A percentile compares a stretch with the other conserved stretches of the same genome.
Conservation (phyloP, 2,113 vertebrate species). For the Ceyx melanurus region DNA sequence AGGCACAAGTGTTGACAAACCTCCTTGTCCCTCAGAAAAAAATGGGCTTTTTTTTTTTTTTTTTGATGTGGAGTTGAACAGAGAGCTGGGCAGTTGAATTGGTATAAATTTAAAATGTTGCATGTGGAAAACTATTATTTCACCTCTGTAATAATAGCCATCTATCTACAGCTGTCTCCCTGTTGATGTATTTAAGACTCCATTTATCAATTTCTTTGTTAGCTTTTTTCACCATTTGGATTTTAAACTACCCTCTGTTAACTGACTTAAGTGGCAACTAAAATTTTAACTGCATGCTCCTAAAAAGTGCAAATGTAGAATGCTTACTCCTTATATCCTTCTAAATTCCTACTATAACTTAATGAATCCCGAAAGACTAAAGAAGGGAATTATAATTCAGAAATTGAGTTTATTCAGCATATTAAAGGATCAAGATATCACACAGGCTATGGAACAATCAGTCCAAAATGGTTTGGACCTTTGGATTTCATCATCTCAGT, state of each 20-base stretch:
- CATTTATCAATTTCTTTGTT: neutral
- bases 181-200: neutral
- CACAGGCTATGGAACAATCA: neutral
- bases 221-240: neutral
- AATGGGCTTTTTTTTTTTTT: too few relatives aligned
- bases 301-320: neutral
- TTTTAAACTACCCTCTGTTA: neutral
- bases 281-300: neutral
- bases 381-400: neutral
- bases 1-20: accelerated
- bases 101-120: neutral
- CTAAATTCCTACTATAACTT: neutral
- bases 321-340: neutral
- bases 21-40: neutral
- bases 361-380: neutral
- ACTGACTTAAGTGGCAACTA: neutral
- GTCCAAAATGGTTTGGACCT: neutral
- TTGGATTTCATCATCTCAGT: slow-evolving; percentile 8
- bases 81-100: neutral
- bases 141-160: neutral
- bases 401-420: neutral
- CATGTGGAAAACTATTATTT: neutral
- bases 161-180: neutral
- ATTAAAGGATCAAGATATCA: neutral
- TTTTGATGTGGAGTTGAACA: neutral